Base-by-base conservation (phyloP, 2,888 invertebrate species). In the Suillia variegata region DNA sequence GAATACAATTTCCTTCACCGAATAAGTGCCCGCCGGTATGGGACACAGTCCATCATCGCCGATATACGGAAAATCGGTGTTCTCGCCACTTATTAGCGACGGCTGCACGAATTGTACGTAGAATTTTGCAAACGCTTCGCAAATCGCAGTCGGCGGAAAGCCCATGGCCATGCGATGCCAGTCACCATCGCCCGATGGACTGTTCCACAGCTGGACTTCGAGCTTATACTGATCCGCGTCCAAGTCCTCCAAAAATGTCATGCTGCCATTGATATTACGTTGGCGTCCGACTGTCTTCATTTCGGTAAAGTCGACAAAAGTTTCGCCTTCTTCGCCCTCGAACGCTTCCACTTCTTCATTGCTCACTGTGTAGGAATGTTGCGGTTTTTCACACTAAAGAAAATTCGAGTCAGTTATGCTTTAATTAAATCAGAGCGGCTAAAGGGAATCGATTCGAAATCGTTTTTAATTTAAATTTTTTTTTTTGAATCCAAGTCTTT, bases 51-150 rank as follows among this genome's bases (percentile, higher is more conserved):
- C 65, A 0, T 75, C 76, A 20, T 70, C 71, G 1, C 50, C 61
- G 22, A 77, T 70, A 8, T 59, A 8, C 1, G 78, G 77, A 13
- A 77, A 71, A 45, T 77, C 71, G 0, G 74, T 70, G 3, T 74
- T 70, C 6, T 76, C 74, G 13, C 67, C 75, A 2, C 62, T 42
- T n/a, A 47, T 59, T 2, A 77, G 4, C 0, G 77, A 74, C 0
- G 75, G 75, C 58, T 77, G 75, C 0, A 75, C 67, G 21, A 77
- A 72, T 52, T 76, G 72, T 0, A 68, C 68, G 18, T 70, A 77
- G 52, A 77, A 71, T 48, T 77, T 75, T 15, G 75, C 70, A 56
- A 77, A 71, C 31, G 71, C 76, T 10, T 77, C 78, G 52, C 77
- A 77, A 2, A 76, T 70, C 12, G 64, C 65, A 0, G 75, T 75